Evolutionary conservation across 2,797 vertebrate species (phyloP).

Genomic region (Gila robusta): DNA sequence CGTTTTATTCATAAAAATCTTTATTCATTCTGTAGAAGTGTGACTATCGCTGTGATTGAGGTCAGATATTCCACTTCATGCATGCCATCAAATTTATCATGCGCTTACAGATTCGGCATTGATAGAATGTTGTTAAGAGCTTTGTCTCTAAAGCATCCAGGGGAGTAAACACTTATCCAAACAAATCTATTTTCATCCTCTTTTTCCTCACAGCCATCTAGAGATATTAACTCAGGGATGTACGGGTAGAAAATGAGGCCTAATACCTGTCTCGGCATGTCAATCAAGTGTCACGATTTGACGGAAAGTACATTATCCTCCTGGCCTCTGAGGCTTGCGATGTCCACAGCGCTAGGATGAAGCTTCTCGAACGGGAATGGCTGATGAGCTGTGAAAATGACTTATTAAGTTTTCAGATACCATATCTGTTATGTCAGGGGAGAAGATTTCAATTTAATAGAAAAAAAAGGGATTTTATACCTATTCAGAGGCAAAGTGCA

Average conservation of each 20-base stretch:
- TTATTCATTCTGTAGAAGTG: background rate
- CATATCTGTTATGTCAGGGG: conserved; percentile 73
- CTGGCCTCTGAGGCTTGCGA: conserved; percentile 56
- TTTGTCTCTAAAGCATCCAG: conserved; percentile 50
- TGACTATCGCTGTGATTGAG: background rate
- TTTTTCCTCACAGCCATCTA: conserved; percentile 63
- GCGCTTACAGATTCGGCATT: conserved; percentile 42
- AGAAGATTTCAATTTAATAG: conserved; percentile 77
- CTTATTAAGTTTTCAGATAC: conserved; percentile 75
- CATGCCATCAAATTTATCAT: conserved; percentile 35
- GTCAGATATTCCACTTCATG: conserved; percentile 45
- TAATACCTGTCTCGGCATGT: conserved; percentile 68
- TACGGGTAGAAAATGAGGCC: conserved; percentile 63
- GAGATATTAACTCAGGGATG: conserved; percentile 63
- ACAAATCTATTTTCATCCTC: conserved; percentile 56
- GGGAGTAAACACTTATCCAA: conserved; percentile 61
- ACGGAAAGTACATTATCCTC: conserved; percentile 67
- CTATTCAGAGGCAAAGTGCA: conserved; percentile 64
- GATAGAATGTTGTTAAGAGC: conserved; percentile 51
- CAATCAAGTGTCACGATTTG: conserved; percentile 71
- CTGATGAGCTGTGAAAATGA: conserved; percentile 77
- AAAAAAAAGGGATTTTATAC: conserved; percentile 72
- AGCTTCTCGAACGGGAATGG: conserved; percentile 59
- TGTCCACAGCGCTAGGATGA: conserved; percentile 49
- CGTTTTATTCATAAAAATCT: background rate